These are phyloP conservation scores for Parazoanthus darwini DNA, from an alignment of 92 coral and sea anemone species.

Conservation along the genomic window DNA sequence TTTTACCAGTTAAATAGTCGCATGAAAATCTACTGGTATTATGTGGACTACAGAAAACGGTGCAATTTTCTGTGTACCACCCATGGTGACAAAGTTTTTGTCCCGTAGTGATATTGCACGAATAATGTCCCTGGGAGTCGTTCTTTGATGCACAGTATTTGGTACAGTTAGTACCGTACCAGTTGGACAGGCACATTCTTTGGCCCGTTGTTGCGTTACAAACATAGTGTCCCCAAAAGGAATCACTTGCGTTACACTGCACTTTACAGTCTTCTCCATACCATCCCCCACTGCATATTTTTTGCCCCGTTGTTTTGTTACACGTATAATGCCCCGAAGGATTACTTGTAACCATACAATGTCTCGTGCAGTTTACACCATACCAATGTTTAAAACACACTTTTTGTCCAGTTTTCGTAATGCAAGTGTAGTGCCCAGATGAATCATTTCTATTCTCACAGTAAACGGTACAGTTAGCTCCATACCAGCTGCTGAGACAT, in stretches of 20 bases:
- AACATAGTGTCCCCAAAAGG: too few species aligned
- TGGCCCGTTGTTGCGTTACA: too few species aligned
- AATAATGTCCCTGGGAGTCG: constrained; percentile 48
- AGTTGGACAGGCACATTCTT: constrained; percentile 1
- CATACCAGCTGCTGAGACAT: constrained; percentile 45
- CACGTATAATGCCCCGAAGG: too few species aligned
- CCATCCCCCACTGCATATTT: too few species aligned
- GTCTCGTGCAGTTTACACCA: constrained; percentile 48
- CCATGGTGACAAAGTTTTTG: constrained; percentile 52
- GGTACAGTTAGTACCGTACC: constrained; percentile 69
- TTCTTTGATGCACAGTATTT: constrained; percentile 51
- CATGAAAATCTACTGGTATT: constrained; percentile 55
- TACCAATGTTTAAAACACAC: constrained; percentile 58
- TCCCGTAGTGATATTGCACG: constrained; percentile 49
- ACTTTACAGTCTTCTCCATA: too few species aligned
- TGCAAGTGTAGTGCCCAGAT: constrained; percentile 67
- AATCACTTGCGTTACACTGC: too few species aligned
- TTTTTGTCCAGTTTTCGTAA: constrained; percentile 49
- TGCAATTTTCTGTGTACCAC: constrained; percentile 73
- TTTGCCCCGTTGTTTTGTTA: too few species aligned
- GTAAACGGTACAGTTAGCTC: constrained; percentile 23
- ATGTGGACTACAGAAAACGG: constrained; percentile 54
- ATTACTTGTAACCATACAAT: constrained; percentile 49
- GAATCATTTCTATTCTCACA: constrained; percentile 19
- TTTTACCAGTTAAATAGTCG: constrained; percentile 55